Base-by-base conservation (phyloP, 2,113 vertebrate genomes). In the Bubo bubo region DNA sequence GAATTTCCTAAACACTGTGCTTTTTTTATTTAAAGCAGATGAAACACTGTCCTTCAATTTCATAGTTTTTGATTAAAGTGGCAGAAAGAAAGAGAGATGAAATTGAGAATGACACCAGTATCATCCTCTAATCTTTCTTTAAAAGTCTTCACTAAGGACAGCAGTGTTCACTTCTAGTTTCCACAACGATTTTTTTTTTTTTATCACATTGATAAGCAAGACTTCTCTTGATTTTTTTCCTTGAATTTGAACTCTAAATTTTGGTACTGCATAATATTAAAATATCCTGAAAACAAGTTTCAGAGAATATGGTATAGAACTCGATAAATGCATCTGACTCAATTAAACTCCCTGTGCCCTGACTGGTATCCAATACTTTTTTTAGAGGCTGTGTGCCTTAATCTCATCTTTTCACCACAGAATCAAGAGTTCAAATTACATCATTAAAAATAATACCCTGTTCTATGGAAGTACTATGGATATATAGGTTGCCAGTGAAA, bases 361-460 rank as follows among this genome's bases (percentile, higher is more conserved):
- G 70, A 75, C 50, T 8, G 10, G 60, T 83, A 84, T 73, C 70
- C 66, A 83, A 32, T 88, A 92, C 88, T 60, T 95, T 95, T 80
- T 97, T 62, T 62, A 93, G 86, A 95, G 84, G 87, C 73, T 47
- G 80, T 41, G 39, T 74, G 53, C 90, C 91, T 96, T 96, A 92
- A 93, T 90, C 70, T 93, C 62, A 85, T 90, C 88, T 96, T 93
- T 92, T 86, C 73, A 80, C 11, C 35, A 50, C 73, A 91, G 82
- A 96, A 97, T 79, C 55, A 53, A 55, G 71, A 96, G 83, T 96
- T 97, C 94, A 93, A 83, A 95, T 90, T 79, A 86, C 94, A 94
- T 73, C 79, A 84, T 88, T 88, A 75, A 94, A 96, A 92, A 88
- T 94, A 95, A 95, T 90, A 87, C 53, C 50, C 79, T 66, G 67